phyloP scores from a whole-genome alignment of 1,140 invertebrate species.

The Habropoda laboriosa region DNA sequence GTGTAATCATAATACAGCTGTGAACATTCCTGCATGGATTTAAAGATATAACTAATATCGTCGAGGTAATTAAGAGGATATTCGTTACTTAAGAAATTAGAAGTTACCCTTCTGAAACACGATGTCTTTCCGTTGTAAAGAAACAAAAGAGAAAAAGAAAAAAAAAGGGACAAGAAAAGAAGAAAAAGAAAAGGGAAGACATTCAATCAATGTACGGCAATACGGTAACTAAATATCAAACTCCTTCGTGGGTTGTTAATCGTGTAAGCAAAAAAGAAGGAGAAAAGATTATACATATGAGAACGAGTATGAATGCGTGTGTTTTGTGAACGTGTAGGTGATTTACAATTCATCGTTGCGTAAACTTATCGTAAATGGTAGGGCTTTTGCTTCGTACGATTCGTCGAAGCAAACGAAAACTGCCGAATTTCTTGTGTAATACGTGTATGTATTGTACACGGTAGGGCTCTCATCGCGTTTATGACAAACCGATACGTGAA shows the following conservation, averaged over 20 bases:
- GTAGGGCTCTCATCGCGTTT: constrained; percentile 1
- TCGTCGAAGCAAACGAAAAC: not conserved
- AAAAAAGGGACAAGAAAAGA: not conserved
- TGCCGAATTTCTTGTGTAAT: constrained; percentile 10
- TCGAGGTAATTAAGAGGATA: constrained; percentile 37
- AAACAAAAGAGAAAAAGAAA: not conserved
- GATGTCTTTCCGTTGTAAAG: constrained; percentile 22
- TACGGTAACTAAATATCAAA: constrained; percentile 48
- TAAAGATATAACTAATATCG: constrained; percentile 29
- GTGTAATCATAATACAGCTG: constrained; percentile 59
- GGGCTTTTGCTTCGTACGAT: not conserved
- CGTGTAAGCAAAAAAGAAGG: not conserved
- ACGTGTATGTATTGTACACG: no score
- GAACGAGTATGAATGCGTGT: constrained; percentile 31
- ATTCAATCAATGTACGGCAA: constrained; percentile 46
- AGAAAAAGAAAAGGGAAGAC: not conserved
- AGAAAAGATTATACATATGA: constrained; percentile 23
- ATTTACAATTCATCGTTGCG: constrained; percentile 21
- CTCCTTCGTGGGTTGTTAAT: constrained; percentile 8
- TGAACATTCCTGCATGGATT: constrained; percentile 67
- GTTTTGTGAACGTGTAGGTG: constrained; percentile 38
- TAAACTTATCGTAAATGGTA: constrained; percentile 24
- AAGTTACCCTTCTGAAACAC: constrained; percentile 9
- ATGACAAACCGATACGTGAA: not conserved
- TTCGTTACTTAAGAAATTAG: constrained; percentile 44